Percentiles rank a stretch among this genome's conserved stretches.
Evolutionary conservation across 2,797 vertebrate genomes (phyloP).

Genomic region (Leuciscus waleckii): DNA sequence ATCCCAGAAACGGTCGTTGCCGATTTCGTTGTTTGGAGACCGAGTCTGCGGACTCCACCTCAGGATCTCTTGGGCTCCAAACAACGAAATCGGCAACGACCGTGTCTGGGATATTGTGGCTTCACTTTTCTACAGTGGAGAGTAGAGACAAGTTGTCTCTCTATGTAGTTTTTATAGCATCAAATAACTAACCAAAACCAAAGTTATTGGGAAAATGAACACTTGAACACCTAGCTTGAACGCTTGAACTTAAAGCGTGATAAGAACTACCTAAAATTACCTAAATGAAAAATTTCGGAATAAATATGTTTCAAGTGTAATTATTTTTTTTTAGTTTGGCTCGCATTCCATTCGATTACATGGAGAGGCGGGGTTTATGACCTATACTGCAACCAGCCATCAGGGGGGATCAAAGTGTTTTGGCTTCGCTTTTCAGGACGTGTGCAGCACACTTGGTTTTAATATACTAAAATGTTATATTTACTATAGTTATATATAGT

Average conservation of each 20-base stretch:
- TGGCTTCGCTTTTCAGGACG: not conserved
- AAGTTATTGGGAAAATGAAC: not conserved
- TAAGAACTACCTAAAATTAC: too few relatives aligned
- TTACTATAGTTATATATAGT: not conserved
- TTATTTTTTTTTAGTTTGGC: not conserved
- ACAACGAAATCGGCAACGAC: too few relatives aligned
- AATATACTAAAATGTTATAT: not conserved
- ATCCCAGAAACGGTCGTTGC: not conserved
- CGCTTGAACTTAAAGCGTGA: too few relatives aligned
- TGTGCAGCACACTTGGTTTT: not conserved
- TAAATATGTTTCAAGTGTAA: too few relatives aligned
- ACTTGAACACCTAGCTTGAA: not conserved
- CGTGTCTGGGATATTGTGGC: too few relatives aligned
- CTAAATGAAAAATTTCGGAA: too few relatives aligned
- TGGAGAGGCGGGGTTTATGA: not conserved
- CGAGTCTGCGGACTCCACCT: too few relatives aligned
- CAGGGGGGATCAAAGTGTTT: not conserved
- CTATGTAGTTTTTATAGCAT: not conserved
- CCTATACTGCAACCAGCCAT: not conserved
- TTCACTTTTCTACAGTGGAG: too few relatives aligned
- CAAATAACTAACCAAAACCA: not conserved
- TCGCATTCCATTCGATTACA: not conserved
- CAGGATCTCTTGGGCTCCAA: too few relatives aligned
- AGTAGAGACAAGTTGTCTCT: too few relatives aligned
- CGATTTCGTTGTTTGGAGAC: too few relatives aligned